These are phyloP conservation scores for Nothoprocta pentlandii DNA, from an alignment of 2,113 vertebrate genomes.

Conservation along the genomic window DNA sequence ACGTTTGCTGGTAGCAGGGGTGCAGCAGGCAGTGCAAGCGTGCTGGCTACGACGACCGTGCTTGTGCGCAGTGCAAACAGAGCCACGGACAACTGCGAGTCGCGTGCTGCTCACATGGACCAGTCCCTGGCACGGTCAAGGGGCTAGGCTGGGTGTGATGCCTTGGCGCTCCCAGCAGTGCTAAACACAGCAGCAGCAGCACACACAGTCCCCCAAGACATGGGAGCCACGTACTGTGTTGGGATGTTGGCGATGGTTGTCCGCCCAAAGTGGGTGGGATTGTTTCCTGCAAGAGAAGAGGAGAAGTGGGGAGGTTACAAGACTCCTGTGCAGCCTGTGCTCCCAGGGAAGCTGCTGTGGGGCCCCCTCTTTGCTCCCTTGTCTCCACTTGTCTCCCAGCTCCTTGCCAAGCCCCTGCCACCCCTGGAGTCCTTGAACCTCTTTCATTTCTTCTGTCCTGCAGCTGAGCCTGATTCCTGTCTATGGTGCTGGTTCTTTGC, in stretches of 20 bases:
- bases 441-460: neutral
- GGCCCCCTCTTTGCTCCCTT: neutral
- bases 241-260: constrained; percentile 94
- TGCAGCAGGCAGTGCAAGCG: fast-evolving
- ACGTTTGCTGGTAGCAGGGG: neutral
- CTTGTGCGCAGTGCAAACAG: fast-evolving
- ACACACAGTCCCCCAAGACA: neutral
- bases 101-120: neutral
- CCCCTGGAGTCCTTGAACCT: neutral
- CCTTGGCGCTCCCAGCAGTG: neutral
- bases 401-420: neutral
- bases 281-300: constrained; percentile 81
- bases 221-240: constrained; percentile 84
- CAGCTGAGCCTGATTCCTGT: neutral
- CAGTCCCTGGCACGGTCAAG: neutral
- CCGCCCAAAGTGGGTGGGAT: constrained; percentile 91
- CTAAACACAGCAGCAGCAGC: neutral
- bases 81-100: fast-evolving
- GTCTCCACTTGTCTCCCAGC: neutral
- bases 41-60: neutral
- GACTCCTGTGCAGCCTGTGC: neutral
- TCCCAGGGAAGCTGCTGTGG: neutral
- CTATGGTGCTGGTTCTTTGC: no score
- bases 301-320: neutral
- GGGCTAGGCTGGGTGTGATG: fast-evolving